Conservation (phyloP, 2,888 invertebrate genomes). For the Prosopocoilus inquinatus region DNA sequence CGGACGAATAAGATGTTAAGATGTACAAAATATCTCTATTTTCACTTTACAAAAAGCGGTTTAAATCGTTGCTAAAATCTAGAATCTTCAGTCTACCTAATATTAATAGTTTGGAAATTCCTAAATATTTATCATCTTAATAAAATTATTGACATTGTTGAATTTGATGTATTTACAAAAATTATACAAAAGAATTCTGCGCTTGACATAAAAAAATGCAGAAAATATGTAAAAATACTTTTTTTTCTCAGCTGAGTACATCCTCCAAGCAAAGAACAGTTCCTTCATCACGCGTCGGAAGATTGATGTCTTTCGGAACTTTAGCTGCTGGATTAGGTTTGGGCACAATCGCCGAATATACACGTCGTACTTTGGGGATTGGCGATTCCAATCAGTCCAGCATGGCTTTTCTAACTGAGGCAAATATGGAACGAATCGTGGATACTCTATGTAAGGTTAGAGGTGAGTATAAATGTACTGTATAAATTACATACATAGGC, state of each 20-base stretch:
- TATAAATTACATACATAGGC: background rate
- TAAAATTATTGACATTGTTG: no score
- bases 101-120: no score
- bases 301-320: constrained; percentile 91
- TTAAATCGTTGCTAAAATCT: no score
- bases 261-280: constrained; percentile 81
- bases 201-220: no score
- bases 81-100: no score
- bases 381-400: constrained; percentile 51
- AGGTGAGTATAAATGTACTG: constrained; percentile 53
- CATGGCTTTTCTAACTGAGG: constrained; percentile 66
- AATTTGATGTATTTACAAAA: no score
- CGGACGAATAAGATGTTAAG: no score
- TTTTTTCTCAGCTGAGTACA: constrained; percentile 57
- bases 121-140: no score
- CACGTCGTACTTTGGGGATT: constrained; percentile 76
- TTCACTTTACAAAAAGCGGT: no score
- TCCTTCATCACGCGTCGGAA: constrained; percentile 82
- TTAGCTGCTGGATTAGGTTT: constrained; percentile 91
- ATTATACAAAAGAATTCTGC: no score
- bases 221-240: background rate
- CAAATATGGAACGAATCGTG: constrained; percentile 87
- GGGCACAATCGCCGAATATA: constrained; percentile 89
- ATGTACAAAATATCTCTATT: no score
- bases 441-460: constrained; percentile 95